phyloP scores from a whole-genome alignment of 2,797 vertebrate genomes.

The Taeniopygia guttata region DNA sequence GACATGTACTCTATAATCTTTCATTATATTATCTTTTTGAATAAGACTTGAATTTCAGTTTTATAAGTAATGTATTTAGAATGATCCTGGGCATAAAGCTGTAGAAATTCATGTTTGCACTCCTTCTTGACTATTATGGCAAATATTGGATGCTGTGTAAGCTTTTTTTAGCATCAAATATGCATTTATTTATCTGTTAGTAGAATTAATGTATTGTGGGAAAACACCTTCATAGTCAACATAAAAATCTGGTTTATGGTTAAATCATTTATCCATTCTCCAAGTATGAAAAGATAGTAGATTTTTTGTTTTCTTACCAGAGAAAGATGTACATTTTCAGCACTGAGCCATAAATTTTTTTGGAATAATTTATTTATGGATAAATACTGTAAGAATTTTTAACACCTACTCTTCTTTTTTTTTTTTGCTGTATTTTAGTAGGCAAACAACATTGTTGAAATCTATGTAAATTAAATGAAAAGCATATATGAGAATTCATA shows the following conservation, averaged over 20 bases:
- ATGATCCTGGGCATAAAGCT: not conserved
- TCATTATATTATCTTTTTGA: not conserved
- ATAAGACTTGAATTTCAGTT: constrained; percentile 26
- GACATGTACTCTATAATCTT: not conserved
- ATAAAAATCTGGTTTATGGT: not conserved
- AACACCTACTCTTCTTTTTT: not conserved
- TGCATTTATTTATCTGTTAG: not conserved
- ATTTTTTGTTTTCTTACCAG: not conserved
- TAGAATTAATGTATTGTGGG: not conserved
- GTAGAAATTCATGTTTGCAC: not conserved
- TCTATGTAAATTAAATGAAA: not conserved
- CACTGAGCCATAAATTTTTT: not conserved
- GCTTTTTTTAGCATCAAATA: not conserved
- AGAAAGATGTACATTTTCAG: not conserved
- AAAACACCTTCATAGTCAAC: not conserved
- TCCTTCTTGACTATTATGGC: not conserved
- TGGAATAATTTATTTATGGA: not conserved
- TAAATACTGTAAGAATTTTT: not conserved
- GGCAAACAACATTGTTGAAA: not conserved
- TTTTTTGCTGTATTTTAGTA: not conserved
- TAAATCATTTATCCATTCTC: not conserved
- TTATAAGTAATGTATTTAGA: not conserved
- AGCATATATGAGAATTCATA: not conserved
- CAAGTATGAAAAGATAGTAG: not conserved
- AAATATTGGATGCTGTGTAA: not conserved